Conservation (phyloP, 2,113 vertebrate species). For the Formicarius rufipectus region DNA sequence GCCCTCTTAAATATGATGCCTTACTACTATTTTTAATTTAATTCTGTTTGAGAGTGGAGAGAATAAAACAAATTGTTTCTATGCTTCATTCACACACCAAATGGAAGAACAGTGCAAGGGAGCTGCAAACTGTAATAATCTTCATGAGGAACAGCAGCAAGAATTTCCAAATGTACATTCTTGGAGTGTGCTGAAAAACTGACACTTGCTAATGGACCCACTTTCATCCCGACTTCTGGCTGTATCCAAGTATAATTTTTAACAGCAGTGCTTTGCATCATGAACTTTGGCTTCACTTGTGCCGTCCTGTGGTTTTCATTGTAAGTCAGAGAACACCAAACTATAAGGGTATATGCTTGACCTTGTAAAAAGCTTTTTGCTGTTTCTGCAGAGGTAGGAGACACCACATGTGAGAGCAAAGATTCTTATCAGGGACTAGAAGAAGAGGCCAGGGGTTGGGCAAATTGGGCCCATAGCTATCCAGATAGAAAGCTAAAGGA, state of each 20-base stretch:
- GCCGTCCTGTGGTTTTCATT: background rate
- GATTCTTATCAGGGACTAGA: background rate
- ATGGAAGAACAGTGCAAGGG: background rate
- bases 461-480: background rate
- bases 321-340: background rate
- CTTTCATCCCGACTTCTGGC: background rate
- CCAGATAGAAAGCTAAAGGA: background rate
- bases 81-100: constrained; percentile 15
- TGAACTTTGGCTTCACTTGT: background rate
- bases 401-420: background rate
- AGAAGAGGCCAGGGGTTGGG: background rate
- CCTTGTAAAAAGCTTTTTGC: background rate
- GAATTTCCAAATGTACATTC: background rate
- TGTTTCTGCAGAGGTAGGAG: background rate
- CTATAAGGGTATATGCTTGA: background rate
- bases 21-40: constrained; percentile 35
- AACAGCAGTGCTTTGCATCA: background rate
- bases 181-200: background rate
- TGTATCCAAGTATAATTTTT: background rate
- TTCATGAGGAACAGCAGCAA: background rate
- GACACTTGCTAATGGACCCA: background rate
- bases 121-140: background rate
- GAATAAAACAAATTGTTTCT: background rate
- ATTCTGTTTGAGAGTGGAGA: background rate
- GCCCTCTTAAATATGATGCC: background rate